A percentile compares a stretch with the other conserved stretches of the same genome.
Conservation (phyloP, 2,113 vertebrate species). For the Ochotona curzoniae region DNA sequence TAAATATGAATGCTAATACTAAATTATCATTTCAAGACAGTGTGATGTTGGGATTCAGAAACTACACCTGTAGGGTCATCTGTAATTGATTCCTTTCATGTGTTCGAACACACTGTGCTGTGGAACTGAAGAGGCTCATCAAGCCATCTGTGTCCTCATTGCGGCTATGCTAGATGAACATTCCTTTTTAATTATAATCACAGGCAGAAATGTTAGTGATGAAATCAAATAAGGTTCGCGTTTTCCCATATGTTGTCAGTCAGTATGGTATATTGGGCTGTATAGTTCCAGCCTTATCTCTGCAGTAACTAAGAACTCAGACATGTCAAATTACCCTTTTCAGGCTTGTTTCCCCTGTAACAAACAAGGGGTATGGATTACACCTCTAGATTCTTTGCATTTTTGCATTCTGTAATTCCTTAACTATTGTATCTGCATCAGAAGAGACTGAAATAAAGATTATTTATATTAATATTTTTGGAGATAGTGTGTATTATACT, state of each 20-base stretch:
- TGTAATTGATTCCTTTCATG: conserved; percentile 48
- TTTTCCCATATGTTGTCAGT: conserved; percentile 55
- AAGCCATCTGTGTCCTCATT: conserved; percentile 23
- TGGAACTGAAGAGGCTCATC: background rate
- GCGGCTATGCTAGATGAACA: background rate
- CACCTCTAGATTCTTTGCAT: conserved; percentile 17
- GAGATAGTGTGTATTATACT: conserved; percentile 38
- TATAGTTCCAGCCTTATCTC: background rate
- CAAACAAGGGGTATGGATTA: conserved; percentile 44
- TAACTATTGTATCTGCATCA: conserved; percentile 21
- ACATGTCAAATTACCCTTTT: conserved; percentile 24
- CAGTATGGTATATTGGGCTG: background rate
- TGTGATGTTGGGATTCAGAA: conserved; percentile 11
- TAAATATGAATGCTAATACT: conserved; percentile 29
- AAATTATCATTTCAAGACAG: conserved; percentile 32
- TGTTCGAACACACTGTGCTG: conserved; percentile 34
- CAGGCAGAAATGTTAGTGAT: conserved; percentile 35
- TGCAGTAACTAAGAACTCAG: background rate
- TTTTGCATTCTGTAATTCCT: conserved; percentile 30
- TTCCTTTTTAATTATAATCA: conserved; percentile 33
- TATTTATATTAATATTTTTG: conserved; percentile 54
- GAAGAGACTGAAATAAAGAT: conserved; percentile 30
- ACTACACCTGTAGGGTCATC: background rate
- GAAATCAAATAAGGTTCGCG: conserved; percentile 27
- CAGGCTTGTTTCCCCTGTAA: conserved; percentile 18